Evolutionary conservation across 1,140 invertebrate species (phyloP).

Genomic region (Penaeus japonicus): DNA sequence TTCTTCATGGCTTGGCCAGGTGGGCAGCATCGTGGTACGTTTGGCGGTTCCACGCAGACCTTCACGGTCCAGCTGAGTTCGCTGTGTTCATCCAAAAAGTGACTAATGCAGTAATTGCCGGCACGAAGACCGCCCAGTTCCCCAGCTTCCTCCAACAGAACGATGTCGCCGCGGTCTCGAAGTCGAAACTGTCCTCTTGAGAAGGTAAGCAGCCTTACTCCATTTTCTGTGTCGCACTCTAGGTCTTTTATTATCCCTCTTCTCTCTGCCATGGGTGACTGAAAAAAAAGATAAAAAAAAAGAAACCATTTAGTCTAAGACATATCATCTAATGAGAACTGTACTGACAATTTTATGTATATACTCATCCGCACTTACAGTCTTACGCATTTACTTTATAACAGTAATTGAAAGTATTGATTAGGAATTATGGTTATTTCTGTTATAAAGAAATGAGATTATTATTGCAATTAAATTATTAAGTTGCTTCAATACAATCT

Average conservation of each 20-base stretch:
- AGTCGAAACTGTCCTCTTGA: neutral
- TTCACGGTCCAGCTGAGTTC: neutral
- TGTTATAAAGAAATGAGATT: too few relatives aligned
- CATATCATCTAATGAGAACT: too few relatives aligned
- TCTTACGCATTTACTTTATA: too few relatives aligned
- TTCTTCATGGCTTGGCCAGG: neutral
- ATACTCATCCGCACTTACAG: too few relatives aligned
- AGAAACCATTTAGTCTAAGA: too few relatives aligned
- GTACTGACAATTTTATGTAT: too few relatives aligned
- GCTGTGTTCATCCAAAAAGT: neutral
- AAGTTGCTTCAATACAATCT: too few relatives aligned
- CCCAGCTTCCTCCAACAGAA: neutral
- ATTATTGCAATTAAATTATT: too few relatives aligned
- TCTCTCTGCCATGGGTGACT: too few relatives aligned
- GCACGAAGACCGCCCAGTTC: neutral
- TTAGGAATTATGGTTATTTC: too few relatives aligned
- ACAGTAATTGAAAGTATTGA: too few relatives aligned
- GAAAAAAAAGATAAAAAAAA: too few relatives aligned
- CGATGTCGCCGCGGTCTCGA: neutral
- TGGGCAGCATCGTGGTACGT: constrained; percentile 26
- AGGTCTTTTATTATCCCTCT: neutral
- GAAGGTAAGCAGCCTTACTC: neutral
- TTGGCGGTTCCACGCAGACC: neutral
- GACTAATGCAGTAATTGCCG: neutral
- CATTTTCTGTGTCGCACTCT: neutral